phyloP scores from a whole-genome alignment of 1,140 invertebrate genomes.

The Cepaea nemoralis region DNA sequence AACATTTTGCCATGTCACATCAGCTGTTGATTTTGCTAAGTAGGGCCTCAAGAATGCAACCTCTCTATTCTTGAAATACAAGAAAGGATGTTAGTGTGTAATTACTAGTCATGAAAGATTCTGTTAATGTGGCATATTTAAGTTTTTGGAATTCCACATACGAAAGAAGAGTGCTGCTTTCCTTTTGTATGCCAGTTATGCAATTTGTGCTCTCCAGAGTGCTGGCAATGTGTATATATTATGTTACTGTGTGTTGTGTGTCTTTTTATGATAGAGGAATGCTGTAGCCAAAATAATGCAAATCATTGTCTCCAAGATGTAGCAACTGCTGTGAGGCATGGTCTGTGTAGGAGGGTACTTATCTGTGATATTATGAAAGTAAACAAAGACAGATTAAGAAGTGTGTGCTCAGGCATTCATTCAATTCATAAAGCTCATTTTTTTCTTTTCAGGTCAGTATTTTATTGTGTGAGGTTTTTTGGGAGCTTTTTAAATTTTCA shows the following conservation, averaged over 20 bases:
- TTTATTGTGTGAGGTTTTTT: too few relatives aligned
- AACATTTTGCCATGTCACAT: neutral
- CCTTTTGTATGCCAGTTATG: neutral
- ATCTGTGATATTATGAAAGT: conserved; percentile 2
- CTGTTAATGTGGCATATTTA: neutral
- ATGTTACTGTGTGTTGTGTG: neutral
- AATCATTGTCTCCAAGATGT: neutral
- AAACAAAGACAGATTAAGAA: neutral
- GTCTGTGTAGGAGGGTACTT: neutral
- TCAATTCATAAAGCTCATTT: neutral
- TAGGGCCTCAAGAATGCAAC: conserved; percentile 23
- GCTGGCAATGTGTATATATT: neutral
- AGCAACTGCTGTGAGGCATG: neutral
- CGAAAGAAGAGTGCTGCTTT: neutral
- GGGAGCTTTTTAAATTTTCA: too few relatives aligned
- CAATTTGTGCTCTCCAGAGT: neutral
- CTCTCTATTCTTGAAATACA: neutral
- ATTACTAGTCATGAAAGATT: too few relatives aligned
- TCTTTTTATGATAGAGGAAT: neutral
- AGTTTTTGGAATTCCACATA: neutral
- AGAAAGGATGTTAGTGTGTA: neutral
- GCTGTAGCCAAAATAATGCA: neutral
- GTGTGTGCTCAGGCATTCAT: neutral
- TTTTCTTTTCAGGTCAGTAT: neutral
- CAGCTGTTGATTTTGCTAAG: conserved; percentile 12